Evolutionary conservation across 2,113 vertebrate species (phyloP), one percentile per base, ranked within the genome.

Genomic region (Pongo pygmaeus): DNA sequence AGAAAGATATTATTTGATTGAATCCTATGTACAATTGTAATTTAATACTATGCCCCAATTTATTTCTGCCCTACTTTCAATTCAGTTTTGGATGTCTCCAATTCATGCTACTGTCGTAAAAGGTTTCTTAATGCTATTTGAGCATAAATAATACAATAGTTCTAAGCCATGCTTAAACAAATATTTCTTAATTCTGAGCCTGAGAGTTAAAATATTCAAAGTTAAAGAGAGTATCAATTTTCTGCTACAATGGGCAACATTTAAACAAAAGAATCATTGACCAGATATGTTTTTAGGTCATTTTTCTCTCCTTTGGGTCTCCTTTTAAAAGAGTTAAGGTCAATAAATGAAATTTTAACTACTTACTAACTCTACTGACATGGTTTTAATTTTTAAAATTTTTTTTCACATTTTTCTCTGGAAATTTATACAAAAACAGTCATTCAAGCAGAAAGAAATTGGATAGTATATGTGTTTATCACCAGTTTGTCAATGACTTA

Each of bases 121-220:
- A 14, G 78, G 12, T 87, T 32, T 87, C 72, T 46, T 23, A 92
- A 59, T 95, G n/a, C 11, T 81, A 23, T 22, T 52, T 57, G n/a
- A 85, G 20, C 46, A 91, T 61, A 95, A 94, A 81, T 87, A 95
- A 79, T 57, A 64, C 4, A 77, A 80, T n/a, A 96, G 52, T 55
- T 84, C 5, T 27, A 94, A 70, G 5, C 1, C 22, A 94, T 48
- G 11, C 88, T 94, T 79, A 91, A 80, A 74, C 6, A 86, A 50
- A 35, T 22, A 30, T 55, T 35, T 12, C 7, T 89, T 91, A 79
- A 55, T 93, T 94, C 18, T 80, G 78, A 79, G 20, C 23, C 32
- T 81, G 46, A 83, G 38, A 67, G 17, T 55, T 87, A 67, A 95
- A 89, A 89, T 52, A 92, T 12, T 85, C 75, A 70, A 91, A 80